Base-by-base conservation (phyloP, 2,888 invertebrate species). In the Girardia tigrina region DNA sequence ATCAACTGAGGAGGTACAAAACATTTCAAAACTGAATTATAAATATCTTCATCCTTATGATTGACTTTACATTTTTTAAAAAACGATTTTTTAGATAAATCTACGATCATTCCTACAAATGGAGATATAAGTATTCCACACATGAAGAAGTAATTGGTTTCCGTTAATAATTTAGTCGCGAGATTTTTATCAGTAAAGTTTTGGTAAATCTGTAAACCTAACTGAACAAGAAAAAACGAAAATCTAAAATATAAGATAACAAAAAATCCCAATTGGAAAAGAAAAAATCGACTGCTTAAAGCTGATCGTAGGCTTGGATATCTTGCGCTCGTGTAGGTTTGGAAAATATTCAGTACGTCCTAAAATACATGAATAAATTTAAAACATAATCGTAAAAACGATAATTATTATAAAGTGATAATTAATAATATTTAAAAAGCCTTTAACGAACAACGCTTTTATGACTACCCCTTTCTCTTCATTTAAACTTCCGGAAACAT, bases 241-340 rank as follows among this genome's bases (percentile, higher is more conserved):
- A 56, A 56, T 56, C 56, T 56, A 23, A 56, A 56, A 56, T 56
- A 56, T 56, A 56, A 56, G 23, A 56, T 56, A n/a, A 23, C 23
- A 56, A 56, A 56, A 56, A n/a, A 56, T 4, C 56, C 56, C 8
- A 56, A 16, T 56, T 56, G 56, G n/a, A 56, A 56, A n/a, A 56
- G 56, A 56, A 20, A 56, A n/a, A 20, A 56, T 56, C n/a, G n/a
- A n/a, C 8, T 8, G 56, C n/a, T 20, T 8, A 56, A 12, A 56
- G 23, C 23, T 12, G 56, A 56, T 56, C n/a, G n/a, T 8, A 56
- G n/a, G n/a, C 23, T 23, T 2, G 56, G 56, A 56, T 56, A 56
- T n/a, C n/a, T 8, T 56, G 6, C 2, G n/a, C n/a, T 56, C 8
- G 56, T 56, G 56, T 4, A 12, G n/a, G 4, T 23, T 16, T 56